Conservation (phyloP, 2,797 vertebrate genomes). For the Anabas testudineus region DNA sequence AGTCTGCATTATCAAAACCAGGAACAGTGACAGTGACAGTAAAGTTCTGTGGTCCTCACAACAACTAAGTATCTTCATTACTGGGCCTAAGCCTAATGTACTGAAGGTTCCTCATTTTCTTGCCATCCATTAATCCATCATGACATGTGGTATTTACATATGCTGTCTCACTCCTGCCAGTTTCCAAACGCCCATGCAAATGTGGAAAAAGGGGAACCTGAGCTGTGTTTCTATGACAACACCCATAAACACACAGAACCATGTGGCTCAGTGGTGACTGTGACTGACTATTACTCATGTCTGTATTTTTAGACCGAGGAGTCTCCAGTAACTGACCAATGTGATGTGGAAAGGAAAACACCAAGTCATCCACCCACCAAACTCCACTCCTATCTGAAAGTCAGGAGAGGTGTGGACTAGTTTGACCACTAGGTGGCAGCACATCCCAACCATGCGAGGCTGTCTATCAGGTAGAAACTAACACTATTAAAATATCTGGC, state of each 20-base stretch:
- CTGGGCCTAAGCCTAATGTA: not conserved
- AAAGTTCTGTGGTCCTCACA: not conserved
- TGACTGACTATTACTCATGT: constrained; percentile 63
- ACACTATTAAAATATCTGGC: no score
- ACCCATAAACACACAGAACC: constrained; percentile 62
- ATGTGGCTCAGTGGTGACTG: constrained; percentile 29
- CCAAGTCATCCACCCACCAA: not conserved
- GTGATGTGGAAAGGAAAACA: constrained; percentile 54
- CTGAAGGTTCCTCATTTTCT: constrained; percentile 15
- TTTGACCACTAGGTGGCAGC: constrained; percentile 67
- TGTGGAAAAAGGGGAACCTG: constrained; percentile 65
- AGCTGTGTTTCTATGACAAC: constrained; percentile 65
- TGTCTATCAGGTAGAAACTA: no score
- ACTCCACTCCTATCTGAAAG: not conserved
- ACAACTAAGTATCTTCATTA: not conserved
- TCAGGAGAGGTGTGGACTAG: not conserved
- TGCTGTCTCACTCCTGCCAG: not conserved
- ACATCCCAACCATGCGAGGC: constrained; percentile 37
- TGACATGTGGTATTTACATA: constrained; percentile 46
- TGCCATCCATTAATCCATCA: constrained; percentile 28
- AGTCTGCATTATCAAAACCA: no score
- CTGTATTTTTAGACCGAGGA: constrained; percentile 73
- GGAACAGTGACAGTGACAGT: no score
- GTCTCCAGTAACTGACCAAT: constrained; percentile 37
- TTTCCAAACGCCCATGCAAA: constrained; percentile 39